Percentiles rank a stretch among this genome's conserved stretches.
Conservation (phyloP, 2,113 vertebrate genomes). For the Pachyramphus minor region DNA sequence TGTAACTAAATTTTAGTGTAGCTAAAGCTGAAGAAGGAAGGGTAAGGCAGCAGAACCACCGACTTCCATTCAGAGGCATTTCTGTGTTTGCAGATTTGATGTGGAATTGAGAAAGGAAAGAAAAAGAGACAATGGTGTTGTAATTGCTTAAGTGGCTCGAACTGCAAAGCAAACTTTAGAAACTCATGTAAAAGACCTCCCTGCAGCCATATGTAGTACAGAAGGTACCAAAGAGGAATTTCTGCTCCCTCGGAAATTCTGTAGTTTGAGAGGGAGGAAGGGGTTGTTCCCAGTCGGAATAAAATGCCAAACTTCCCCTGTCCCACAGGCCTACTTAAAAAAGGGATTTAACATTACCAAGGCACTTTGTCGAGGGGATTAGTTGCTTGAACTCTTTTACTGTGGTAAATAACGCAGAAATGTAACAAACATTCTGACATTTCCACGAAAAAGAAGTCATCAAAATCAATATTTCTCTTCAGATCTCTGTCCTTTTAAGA, state of each 20-base stretch:
- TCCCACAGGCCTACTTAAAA: background rate
- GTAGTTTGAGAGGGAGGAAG: background rate
- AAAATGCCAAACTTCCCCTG: background rate
- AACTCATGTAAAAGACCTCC: background rate
- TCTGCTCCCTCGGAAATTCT: background rate
- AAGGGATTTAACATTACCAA: background rate
- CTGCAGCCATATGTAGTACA: background rate
- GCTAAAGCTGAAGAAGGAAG: background rate
- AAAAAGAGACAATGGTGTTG: background rate
- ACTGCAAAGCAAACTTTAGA: background rate
- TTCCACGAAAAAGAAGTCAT: background rate
- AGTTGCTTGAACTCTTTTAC: background rate
- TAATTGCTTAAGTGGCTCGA: background rate
- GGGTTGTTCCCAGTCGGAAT: background rate
- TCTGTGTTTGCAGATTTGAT: background rate
- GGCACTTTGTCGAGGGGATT: background rate
- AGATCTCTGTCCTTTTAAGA: background rate
- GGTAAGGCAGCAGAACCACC: background rate
- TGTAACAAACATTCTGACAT: background rate
- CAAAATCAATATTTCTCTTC: background rate
- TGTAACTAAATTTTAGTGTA: background rate
- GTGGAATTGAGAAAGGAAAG: background rate
- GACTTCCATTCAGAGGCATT: background rate
- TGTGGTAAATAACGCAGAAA: constrained; percentile 12
- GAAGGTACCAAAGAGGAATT: constrained; percentile 1